These are phyloP conservation scores for Anguilla pacifica DNA, from an alignment of 2,797 vertebrate species.

Conservation along the genomic window DNA sequence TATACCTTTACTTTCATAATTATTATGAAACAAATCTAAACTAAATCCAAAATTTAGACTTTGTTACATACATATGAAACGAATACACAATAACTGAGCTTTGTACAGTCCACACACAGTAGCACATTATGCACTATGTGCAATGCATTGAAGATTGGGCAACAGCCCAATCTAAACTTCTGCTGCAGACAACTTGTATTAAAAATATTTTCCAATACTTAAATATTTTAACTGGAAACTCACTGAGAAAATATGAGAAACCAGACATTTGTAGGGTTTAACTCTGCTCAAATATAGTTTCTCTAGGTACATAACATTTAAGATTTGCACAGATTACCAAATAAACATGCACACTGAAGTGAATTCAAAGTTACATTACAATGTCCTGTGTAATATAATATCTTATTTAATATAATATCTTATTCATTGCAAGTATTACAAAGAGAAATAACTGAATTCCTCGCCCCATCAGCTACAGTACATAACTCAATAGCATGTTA, in stretches of 20 bases:
- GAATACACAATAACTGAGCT: background rate
- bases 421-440: background rate
- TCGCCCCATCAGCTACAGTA: background rate
- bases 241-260: background rate
- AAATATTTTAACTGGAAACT: slow-evolving; percentile 15
- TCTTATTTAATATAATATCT: background rate
- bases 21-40: background rate
- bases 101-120: no score
- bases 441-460: background rate
- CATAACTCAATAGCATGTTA: background rate
- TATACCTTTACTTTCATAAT: background rate
- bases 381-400: background rate
- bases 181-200: background rate
- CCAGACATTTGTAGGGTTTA: background rate
- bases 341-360: background rate
- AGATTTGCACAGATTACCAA: background rate
- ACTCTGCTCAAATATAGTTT: slow-evolving; percentile 4
- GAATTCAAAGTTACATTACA: background rate
- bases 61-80: background rate
- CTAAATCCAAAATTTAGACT: background rate
- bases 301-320: background rate
- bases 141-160: no score
- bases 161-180: no score
- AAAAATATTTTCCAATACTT: background rate
- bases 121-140: no score